A percentile compares a stretch with the other conserved stretches of the same genome.
Evolutionary conservation across 2,113 vertebrate genomes (phyloP).

Genomic region (Nothoprocta perdicaria): DNA sequence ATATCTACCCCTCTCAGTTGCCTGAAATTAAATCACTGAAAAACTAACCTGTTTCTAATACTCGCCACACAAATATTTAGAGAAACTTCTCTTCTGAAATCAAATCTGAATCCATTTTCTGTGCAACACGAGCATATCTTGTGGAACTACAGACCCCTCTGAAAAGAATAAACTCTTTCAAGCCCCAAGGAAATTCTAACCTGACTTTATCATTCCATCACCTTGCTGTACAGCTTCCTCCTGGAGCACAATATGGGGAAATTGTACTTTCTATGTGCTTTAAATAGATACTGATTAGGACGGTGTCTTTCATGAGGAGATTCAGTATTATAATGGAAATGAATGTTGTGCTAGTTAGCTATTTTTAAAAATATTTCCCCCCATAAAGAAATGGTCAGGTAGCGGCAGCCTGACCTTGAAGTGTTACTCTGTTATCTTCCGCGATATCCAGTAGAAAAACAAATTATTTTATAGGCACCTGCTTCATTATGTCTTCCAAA

Average conservation of each 20-base stretch:
- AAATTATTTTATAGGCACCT: slow-evolving; percentile 72
- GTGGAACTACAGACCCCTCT: background rate
- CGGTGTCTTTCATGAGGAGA: background rate
- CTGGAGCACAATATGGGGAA: background rate
- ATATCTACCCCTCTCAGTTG: background rate
- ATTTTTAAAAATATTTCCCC: slow-evolving; percentile 46
- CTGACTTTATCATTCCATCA: background rate
- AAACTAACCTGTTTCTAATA: background rate
- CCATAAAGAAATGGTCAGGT: slow-evolving; percentile 26
- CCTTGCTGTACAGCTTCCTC: background rate
- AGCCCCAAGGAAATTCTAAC: background rate
- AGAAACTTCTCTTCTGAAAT: background rate
- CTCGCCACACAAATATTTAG: background rate
- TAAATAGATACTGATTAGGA: background rate
- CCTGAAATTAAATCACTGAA: background rate
- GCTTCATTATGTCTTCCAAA: slow-evolving; percentile 73
- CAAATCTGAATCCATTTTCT: background rate
- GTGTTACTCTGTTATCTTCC: slow-evolving; percentile 49
- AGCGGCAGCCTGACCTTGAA: slow-evolving; percentile 64
- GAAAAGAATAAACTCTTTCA: background rate
- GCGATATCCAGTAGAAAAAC: slow-evolving; percentile 48
- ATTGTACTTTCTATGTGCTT: background rate
- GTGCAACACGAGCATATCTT: background rate
- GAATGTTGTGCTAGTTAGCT: background rate
- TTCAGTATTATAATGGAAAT: slow-evolving; percentile 29